Conservation (phyloP, 2,113 vertebrate species). For the Amazona vittata region DNA sequence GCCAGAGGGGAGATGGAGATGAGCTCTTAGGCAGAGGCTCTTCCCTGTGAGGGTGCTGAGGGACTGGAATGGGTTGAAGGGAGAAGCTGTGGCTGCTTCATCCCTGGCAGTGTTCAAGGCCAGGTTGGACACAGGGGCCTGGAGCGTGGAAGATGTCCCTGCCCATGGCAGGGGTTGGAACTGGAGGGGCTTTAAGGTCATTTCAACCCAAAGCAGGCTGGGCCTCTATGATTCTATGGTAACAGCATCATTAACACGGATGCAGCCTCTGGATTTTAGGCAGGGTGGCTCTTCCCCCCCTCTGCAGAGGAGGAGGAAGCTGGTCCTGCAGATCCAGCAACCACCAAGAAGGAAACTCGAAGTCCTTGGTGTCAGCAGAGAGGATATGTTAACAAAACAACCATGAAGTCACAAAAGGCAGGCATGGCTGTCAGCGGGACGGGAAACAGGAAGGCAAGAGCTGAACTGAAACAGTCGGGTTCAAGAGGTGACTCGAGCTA, state of each 20-base stretch:
- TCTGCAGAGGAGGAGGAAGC: not conserved
- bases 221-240: not conserved
- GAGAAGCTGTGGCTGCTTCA: not conserved
- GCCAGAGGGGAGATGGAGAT: not conserved
- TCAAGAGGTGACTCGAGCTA: conserved; percentile 12
- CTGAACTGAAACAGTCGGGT: not conserved
- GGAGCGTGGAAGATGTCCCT: not conserved
- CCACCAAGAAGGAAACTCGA: conserved; percentile 18
- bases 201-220: not conserved
- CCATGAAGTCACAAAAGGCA: not conserved
- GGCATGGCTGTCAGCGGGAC: not conserved
- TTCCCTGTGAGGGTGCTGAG: not conserved
- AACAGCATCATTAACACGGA: accelerated
- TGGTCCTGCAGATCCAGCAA: not conserved
- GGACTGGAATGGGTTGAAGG: not conserved
- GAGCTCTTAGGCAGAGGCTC: not conserved
- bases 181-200: not conserved
- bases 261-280: not conserved
- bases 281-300: not conserved
- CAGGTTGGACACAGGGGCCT: too few species aligned
- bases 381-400: conserved; percentile 26
- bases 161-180: not conserved
- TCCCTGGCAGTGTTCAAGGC: too few species aligned
- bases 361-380: not conserved
- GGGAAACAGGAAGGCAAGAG: conserved; percentile 57